Evolutionary conservation across 1,140 invertebrate species (phyloP).

Genomic region (Anthonomus grandis): DNA sequence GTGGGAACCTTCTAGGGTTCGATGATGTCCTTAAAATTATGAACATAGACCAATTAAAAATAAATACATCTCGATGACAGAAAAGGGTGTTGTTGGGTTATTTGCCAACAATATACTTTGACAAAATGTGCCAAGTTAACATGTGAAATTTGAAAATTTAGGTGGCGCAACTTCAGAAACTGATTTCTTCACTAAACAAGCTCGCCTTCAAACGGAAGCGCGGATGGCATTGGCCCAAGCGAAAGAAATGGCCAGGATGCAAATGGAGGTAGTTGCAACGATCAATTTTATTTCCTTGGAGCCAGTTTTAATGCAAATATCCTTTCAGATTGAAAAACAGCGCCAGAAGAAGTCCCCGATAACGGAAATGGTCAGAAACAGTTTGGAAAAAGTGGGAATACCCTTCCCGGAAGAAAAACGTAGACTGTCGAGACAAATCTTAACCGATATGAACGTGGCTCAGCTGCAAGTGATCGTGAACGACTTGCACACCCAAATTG

Average conservation of each 20-base stretch:
- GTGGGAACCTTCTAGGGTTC: too few species aligned
- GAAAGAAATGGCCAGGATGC: slow-evolving; percentile 88
- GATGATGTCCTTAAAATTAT: too few species aligned
- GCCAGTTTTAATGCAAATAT: background rate
- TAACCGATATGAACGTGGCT: slow-evolving; percentile 91
- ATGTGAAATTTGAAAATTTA: background rate
- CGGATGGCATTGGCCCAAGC: slow-evolving; percentile 86
- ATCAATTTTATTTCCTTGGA: background rate
- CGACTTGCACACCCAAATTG: slow-evolving; percentile 90
- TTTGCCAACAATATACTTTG: too few species aligned
- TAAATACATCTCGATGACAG: too few species aligned
- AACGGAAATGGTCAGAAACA: slow-evolving; percentile 76
- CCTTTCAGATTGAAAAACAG: slow-evolving; percentile 64
- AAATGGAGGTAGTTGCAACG: slow-evolving; percentile 71
- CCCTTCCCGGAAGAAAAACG: slow-evolving; percentile 76
- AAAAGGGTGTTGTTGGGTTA: too few species aligned
- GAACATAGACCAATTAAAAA: too few species aligned
- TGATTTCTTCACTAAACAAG: slow-evolving; percentile 78
- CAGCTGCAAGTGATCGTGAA: slow-evolving; percentile 94
- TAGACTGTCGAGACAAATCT: slow-evolving; percentile 74
- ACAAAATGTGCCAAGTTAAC: too few species aligned
- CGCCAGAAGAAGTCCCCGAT: slow-evolving; percentile 78
- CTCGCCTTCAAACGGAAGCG: slow-evolving; percentile 84
- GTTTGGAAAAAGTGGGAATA: slow-evolving; percentile 78
- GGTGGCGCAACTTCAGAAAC: slow-evolving; percentile 49